These are phyloP conservation scores for Micronycteris hirsuta DNA, from an alignment of 2,113 vertebrate species.

Conservation along the genomic window DNA sequence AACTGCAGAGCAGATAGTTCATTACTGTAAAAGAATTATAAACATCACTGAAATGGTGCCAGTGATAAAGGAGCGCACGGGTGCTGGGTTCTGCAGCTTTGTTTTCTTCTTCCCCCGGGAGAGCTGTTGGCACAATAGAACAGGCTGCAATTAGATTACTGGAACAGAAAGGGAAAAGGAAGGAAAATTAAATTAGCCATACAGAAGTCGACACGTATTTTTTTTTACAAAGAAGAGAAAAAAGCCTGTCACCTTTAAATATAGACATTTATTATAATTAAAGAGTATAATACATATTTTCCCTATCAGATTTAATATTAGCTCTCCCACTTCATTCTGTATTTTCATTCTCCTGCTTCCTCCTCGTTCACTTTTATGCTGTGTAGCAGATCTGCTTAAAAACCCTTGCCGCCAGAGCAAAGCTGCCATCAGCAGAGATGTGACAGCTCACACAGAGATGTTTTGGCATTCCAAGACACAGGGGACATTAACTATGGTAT, in stretches of 20 bases:
- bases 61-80: neutral
- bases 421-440: neutral
- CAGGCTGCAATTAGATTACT: neutral
- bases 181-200: neutral
- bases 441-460: neutral
- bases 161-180: neutral
- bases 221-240: neutral
- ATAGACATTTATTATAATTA: neutral
- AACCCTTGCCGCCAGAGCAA: neutral
- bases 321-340: rapidly evolving
- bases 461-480: neutral
- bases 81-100: neutral
- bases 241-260: neutral
- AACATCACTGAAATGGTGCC: neutral
- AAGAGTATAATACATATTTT: neutral
- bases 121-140: neutral
- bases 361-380: neutral
- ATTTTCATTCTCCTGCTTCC: neutral
- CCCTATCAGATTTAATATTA: neutral
- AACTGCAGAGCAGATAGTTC: slow-evolving; percentile 33
- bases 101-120: neutral
- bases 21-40: slow-evolving; percentile 33
- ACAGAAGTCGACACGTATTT: neutral
- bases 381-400: neutral
- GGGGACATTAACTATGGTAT: neutral